A percentile compares a stretch with the other conserved stretches of the same genome.
phyloP scores from a whole-genome alignment of 2,113 vertebrate genomes.

The Cervus canadensis region DNA sequence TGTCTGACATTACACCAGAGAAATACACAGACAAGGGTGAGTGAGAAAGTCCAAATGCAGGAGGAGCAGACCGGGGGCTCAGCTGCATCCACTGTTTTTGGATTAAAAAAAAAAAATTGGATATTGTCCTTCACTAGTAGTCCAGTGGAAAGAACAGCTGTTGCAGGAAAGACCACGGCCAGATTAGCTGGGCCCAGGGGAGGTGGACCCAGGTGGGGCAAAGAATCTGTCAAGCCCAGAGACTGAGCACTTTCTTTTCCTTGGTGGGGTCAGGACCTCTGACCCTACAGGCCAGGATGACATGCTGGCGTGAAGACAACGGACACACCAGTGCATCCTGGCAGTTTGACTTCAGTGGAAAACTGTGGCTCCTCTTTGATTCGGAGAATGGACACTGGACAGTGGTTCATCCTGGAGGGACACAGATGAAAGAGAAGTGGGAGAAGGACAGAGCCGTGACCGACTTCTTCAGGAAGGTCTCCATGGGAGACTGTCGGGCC shows the following conservation, averaged over 20 bases:
- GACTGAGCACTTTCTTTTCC: not conserved
- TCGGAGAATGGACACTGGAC: accelerated
- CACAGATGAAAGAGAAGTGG: not conserved
- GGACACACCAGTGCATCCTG: accelerated
- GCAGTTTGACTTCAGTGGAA: accelerated
- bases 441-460: not conserved
- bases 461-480: accelerated
- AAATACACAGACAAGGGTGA: no score
- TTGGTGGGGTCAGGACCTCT: accelerated
- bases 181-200: no score
- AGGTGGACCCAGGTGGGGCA: accelerated
- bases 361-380: not conserved
- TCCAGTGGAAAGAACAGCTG: no score
- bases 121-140: not conserved
- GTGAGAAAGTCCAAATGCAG: no score
- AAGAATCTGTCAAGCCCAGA: not conserved
- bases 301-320: accelerated
- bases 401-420: not conserved
- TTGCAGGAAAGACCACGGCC: no score
- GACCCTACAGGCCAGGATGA: not conserved
- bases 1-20: no score
- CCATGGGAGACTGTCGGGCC: no score
- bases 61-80: no score
- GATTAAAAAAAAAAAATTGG: no score
- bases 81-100: no score